These are phyloP conservation scores for Cassiopea andromeda DNA, from an alignment of 30 jellyfish, hydroid and myxozoan species.

Conservation along the genomic window DNA sequence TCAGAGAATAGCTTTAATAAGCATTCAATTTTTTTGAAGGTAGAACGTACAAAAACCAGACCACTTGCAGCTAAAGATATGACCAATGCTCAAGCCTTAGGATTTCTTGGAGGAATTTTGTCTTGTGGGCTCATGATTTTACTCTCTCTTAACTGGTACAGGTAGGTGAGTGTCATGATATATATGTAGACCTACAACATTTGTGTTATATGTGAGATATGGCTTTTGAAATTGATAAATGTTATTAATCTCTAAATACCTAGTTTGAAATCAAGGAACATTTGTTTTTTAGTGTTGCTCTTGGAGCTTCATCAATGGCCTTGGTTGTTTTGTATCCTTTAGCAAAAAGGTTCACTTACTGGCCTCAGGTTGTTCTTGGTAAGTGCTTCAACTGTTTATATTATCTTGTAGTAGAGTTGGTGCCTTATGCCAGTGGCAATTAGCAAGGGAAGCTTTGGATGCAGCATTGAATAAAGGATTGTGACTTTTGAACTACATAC, in stretches of 20 bases:
- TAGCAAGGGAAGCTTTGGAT: no score
- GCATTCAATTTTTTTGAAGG: slow-evolving; percentile 35
- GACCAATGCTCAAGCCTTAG: slow-evolving; percentile 78
- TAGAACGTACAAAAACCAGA: slow-evolving; percentile 77
- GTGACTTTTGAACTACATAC: not conserved
- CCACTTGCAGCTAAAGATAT: slow-evolving; percentile 88
- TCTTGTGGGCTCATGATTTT: slow-evolving; percentile 82
- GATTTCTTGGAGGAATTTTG: slow-evolving; percentile 78
- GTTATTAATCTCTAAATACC: not conserved
- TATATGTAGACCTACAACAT: not conserved
- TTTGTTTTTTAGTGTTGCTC: slow-evolving; percentile 72
- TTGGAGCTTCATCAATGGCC: slow-evolving; percentile 93
- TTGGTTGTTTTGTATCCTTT: slow-evolving; percentile 93
- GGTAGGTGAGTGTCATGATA: slow-evolving; percentile 51
- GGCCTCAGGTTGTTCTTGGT: slow-evolving; percentile 98
- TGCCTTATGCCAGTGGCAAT: no score
- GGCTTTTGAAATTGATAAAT: not conserved
- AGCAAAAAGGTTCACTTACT: slow-evolving; percentile 88
- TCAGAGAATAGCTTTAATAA: not conserved
- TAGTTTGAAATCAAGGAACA: not conserved
- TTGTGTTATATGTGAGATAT: not conserved
- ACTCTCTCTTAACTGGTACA: slow-evolving; percentile 90
- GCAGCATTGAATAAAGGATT: no score
- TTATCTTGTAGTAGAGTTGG: not conserved
- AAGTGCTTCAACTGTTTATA: not conserved